Evolutionary conservation across 2,888 invertebrate species (phyloP).

Genomic region (Epistrophella euchroma): DNA sequence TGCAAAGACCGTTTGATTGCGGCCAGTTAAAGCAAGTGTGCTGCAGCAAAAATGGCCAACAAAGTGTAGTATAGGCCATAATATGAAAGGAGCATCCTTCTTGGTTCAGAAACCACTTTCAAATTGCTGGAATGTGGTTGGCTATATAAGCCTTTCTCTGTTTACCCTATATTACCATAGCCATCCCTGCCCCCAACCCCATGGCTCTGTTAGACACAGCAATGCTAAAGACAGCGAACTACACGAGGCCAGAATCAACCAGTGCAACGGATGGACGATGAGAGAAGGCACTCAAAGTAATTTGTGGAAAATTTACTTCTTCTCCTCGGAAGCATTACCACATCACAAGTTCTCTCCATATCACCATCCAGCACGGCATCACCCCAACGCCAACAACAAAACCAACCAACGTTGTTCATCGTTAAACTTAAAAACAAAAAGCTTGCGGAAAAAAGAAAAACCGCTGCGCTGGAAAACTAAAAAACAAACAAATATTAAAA

Average conservation of each 20-base stretch:
- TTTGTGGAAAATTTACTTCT: conserved; percentile 79
- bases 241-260: background rate
- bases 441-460: conserved; percentile 35
- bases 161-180: background rate
- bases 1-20: conserved; percentile 69
- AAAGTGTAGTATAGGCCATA: conserved; percentile 4
- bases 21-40: conserved; percentile 63
- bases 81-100: conserved; percentile 25
- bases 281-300: conserved; percentile 77
- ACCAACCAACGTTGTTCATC: conserved; percentile 23
- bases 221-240: conserved; percentile 7
- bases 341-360: conserved; percentile 34
- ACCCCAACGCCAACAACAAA: background rate
- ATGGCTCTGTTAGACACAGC: background rate
- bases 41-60: conserved; percentile 47
- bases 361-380: background rate
- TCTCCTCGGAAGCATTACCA: conserved; percentile 11
- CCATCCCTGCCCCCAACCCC: too few species aligned
- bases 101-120: conserved; percentile 66
- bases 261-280: conserved; percentile 57
- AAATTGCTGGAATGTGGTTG: conserved; percentile 69
- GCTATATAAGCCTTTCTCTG: conserved; percentile 19
- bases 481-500: conserved; percentile 27
- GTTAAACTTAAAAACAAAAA: conserved; percentile 39
- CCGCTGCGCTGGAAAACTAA: background rate